Evolutionary conservation across 2,113 vertebrate species (phyloP), one percentile per base, ranked within the genome.

Genomic region (Malaclemys terrapin): DNA sequence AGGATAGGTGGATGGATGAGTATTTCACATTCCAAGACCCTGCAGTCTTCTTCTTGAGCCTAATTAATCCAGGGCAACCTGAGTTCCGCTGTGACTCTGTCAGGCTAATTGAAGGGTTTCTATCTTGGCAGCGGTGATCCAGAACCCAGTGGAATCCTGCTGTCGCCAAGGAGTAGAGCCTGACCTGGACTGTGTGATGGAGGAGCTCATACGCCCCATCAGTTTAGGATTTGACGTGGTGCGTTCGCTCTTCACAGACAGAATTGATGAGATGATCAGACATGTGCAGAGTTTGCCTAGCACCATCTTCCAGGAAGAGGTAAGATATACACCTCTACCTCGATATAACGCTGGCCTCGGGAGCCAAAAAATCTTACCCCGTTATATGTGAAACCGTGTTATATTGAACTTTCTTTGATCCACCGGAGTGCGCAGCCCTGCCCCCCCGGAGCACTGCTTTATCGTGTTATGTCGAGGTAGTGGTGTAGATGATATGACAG

Each of bases 81-180:
- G 76, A 27, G 27, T 27, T 49, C 47, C 6, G 4, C 14, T 11
- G 0, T 17, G 6, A 45, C n/a, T 72, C 31, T 4, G 5, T 72
- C 3, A 2, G 56, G 24, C 2, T 13, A 57, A 80, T 29, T 45
- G 20, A 5, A 9, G 1, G 22, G 38, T 57, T n/a, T 75, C 1
- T 1, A 10, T 57, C 4, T 27, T 1, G 50, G 49, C 92, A 98
- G 97, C 27, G 0, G 10, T 76, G 2, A 42, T 97, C 81, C 93
- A 45, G 90, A 89, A 17, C 25, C 53, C 83, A 7, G 90, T 94
- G 1, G 96, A 97, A 49, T 76, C 50, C 2, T 97, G 94, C 47
- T 93, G 97, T 57, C 10, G 45, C 47, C 9, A 2, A 31, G 54
- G 16, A 7, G 96, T 97, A 90, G 96, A 96, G 14, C 31, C 65